These are phyloP conservation scores for Trachymyrmex septentrionalis DNA, from an alignment of 1,140 invertebrate species.

Conservation along the genomic window DNA sequence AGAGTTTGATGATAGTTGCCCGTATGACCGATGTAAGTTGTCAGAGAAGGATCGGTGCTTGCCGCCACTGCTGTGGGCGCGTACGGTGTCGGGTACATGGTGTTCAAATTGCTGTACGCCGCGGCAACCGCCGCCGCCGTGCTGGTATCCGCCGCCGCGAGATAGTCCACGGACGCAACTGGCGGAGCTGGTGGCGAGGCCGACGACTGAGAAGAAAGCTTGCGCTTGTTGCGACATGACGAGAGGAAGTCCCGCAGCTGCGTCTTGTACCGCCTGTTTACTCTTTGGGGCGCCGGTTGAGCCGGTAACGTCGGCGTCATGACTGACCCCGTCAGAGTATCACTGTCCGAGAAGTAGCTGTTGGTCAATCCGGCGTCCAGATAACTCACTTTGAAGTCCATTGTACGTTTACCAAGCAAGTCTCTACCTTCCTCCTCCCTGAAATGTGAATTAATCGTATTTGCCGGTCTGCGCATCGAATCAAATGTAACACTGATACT, in stretches of 20 bases:
- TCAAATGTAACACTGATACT: slow-evolving; percentile 83
- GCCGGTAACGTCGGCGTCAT: slow-evolving; percentile 86
- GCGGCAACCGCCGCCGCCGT: slow-evolving; percentile 90
- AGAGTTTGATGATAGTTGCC: slow-evolving; percentile 91
- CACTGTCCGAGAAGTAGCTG: slow-evolving; percentile 95
- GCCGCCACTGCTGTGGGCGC: slow-evolving; percentile 87
- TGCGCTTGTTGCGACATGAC: slow-evolving; percentile 96
- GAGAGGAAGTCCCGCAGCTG: slow-evolving; percentile 97
- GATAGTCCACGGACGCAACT: slow-evolving; percentile 89
- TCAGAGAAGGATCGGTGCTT: slow-evolving; percentile 88
- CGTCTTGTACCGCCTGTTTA: slow-evolving; percentile 96
- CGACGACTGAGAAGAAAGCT: slow-evolving; percentile 88
- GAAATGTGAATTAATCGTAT: not conserved
- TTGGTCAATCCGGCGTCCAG: slow-evolving; percentile 96
- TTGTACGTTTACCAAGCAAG: slow-evolving; percentile 97
- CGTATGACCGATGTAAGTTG: slow-evolving; percentile 91
- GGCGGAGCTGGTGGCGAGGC: slow-evolving; percentile 84
- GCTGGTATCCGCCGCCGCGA: slow-evolving; percentile 89
- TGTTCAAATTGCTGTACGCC: slow-evolving; percentile 94
- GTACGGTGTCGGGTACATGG: slow-evolving; percentile 91
- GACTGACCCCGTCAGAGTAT: slow-evolving; percentile 90
- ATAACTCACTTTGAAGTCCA: slow-evolving; percentile 99
- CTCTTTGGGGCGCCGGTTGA: slow-evolving; percentile 90
- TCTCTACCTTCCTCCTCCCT: slow-evolving; percentile 99
- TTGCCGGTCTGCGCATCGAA: not conserved